Evolutionary conservation across 2,888 invertebrate genomes (phyloP), one percentile per base, ranked within the genome.

Genomic region (Mythimna albipuncta): DNA sequence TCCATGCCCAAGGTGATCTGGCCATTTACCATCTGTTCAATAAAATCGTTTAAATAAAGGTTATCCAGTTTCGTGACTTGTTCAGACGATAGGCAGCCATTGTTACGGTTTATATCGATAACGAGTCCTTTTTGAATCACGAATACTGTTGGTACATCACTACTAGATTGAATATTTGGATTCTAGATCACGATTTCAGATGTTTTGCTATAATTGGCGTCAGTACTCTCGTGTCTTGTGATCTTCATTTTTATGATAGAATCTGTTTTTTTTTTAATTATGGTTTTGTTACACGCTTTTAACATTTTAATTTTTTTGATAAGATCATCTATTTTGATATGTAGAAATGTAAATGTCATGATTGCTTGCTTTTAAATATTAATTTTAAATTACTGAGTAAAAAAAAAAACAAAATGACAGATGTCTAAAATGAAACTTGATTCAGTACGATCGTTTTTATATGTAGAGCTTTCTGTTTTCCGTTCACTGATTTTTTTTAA

Each of bases 41-140:
- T 89, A 90, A 90, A 91, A 89, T 87, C 84, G 83, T 86, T 88
- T 88, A 87, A 83, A 69, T 87, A 93, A 94, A 94, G 93, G 93
- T 94, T 93, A 91, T 84, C 87, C 89, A 85, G 85, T 85, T 83
- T 83, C 89, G 85, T 86, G 83, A 79, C 86, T 86, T 57, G 85
- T 75, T 75, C 75, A 68, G 66, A 69, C 79, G 75, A 76, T 74
- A 77, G 69, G 61, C 81, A 75, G 75, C 58, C 77, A 75, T 84
- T 85, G 85, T 85, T 81, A 73, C 75, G 55, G 81, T 77, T 78
- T 74, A 77, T 77, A 58, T 72, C 58, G 75, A 64, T 82, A 77
- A 70, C 21, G 68, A 75, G 67, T 73, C 72, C 75, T 77, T 80
- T 78, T 81, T 54, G 62, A 61, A 70, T 84, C 85, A 85, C 79